phyloP scores from a whole-genome alignment of 2,888 invertebrate genomes.

The Pyrocoelia pectoralis region DNA sequence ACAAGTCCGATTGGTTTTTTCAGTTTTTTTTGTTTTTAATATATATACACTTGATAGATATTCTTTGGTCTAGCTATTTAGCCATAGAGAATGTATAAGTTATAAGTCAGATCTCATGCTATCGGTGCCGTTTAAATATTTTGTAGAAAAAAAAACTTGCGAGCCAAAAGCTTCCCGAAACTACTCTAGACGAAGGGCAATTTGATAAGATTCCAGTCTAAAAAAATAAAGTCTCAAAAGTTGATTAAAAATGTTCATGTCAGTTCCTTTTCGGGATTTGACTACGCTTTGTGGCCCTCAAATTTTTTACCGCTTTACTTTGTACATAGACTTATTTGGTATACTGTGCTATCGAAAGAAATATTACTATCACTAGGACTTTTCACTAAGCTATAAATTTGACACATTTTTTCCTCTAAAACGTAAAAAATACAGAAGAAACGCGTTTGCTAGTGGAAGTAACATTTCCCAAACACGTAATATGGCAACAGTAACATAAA shows the following conservation, averaged over 20 bases:
- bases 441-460: constrained; percentile 37
- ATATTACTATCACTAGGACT: constrained; percentile 44
- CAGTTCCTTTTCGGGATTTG: constrained; percentile 49
- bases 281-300: constrained; percentile 46
- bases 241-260: constrained; percentile 45
- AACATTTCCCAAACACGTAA: constrained; percentile 37
- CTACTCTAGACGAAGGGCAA: constrained; percentile 43
- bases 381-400: constrained; percentile 37
- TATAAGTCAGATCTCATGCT: constrained; percentile 37
- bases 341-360: constrained; percentile 46
- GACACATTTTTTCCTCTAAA: constrained; percentile 35
- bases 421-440: not conserved
- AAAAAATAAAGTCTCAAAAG: constrained; percentile 51
- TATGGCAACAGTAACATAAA: constrained; percentile 39
- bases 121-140: constrained; percentile 30
- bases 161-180: constrained; percentile 44
- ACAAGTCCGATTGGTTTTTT: constrained; percentile 18
- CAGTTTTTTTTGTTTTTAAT: constrained; percentile 46
- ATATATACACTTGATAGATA: constrained; percentile 58
- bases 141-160: constrained; percentile 29
- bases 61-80: constrained; percentile 60
- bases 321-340: constrained; percentile 49
- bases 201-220: constrained; percentile 46
- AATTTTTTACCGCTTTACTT: constrained; percentile 30
- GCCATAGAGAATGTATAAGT: constrained; percentile 40